Conservation (phyloP, 64 coral and sea anemone genomes). For the Stichodactyla helianthus region DNA sequence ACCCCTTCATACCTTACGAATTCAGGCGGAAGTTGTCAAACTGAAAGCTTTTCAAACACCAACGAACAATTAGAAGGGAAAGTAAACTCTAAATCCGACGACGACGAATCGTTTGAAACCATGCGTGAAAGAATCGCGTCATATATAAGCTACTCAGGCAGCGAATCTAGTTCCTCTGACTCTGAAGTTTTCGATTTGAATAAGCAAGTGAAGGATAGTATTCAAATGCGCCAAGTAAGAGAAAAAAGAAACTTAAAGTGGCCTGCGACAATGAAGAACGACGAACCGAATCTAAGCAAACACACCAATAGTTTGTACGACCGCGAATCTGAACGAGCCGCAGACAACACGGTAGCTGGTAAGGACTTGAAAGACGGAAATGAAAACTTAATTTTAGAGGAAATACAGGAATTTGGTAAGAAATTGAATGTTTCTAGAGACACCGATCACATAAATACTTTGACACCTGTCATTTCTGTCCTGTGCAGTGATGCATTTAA, state of each 20-base stretch:
- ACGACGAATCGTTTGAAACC: not conserved
- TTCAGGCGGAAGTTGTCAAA: not conserved
- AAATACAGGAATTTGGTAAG: not conserved
- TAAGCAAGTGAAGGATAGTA: not conserved
- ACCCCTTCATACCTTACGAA: not conserved
- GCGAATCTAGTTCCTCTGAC: conserved; percentile 1
- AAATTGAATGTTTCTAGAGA: not conserved
- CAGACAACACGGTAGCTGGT: not conserved
- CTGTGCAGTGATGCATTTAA: not conserved
- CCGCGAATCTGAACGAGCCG: too few relatives aligned
- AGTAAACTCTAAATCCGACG: not conserved
- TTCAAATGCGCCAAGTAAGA: not conserved
- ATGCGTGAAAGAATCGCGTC: not conserved
- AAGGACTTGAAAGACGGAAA: not conserved
- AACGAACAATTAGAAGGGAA: not conserved
- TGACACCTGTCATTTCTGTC: not conserved
- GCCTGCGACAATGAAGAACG: too few relatives aligned
- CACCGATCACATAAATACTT: not conserved
- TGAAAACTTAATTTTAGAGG: not conserved
- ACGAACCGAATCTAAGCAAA: too few relatives aligned
- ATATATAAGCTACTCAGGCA: conserved; percentile 4
- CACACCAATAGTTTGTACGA: too few relatives aligned
- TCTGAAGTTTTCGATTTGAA: not conserved
- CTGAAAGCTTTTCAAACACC: not conserved
- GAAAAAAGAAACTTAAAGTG: not conserved